Conservation (phyloP, 2,888 invertebrate genomes). For the Chrysolina americana region DNA sequence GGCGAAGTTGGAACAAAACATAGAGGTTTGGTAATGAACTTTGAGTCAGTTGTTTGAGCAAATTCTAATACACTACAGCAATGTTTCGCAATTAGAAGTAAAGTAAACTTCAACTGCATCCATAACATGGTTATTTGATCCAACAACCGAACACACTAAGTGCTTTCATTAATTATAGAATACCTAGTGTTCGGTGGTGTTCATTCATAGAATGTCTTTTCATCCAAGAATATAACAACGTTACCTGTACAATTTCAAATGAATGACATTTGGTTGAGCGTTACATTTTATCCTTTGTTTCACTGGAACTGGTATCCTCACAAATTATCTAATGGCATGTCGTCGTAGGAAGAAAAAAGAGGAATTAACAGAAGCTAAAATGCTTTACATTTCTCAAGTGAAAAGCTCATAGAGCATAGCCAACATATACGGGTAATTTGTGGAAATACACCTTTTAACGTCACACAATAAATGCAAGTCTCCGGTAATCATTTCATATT, state of each 20-base stretch:
- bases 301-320: neutral
- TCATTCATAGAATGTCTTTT: too few relatives aligned
- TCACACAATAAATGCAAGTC: neutral
- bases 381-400: neutral
- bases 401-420: neutral
- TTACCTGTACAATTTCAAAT: neutral
- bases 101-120: too few relatives aligned
- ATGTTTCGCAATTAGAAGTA: too few relatives aligned
- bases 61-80: too few relatives aligned
- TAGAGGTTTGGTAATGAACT: too few relatives aligned
- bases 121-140: too few relatives aligned
- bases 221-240: too few relatives aligned
- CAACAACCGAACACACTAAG: too few relatives aligned
- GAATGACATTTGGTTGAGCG: neutral
- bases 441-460: constrained; percentile 4
- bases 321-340: constrained; percentile 2
- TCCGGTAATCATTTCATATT: neutral
- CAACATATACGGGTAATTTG: constrained; percentile 16
- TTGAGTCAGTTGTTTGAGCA: too few relatives aligned
- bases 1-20: too few relatives aligned
- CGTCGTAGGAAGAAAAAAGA: neutral
- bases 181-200: too few relatives aligned
- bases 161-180: too few relatives aligned
- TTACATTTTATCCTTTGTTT: neutral
- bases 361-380: neutral